phyloP scores from a whole-genome alignment of 2,797 vertebrate species.

The Limosa lapponica region DNA sequence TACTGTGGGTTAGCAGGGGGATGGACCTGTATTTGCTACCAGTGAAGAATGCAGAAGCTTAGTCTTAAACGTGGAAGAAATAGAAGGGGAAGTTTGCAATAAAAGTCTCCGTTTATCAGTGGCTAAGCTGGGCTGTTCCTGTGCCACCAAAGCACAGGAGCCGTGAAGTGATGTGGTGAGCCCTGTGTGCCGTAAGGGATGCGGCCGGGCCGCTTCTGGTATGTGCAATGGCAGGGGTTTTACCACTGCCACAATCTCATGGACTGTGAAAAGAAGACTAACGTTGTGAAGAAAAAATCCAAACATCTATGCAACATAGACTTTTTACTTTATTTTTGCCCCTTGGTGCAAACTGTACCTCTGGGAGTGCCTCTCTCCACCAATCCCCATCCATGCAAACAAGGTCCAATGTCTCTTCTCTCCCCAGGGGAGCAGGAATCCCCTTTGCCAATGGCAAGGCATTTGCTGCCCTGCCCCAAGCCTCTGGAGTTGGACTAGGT shows the following conservation, averaged over 20 bases:
- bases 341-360: rapidly evolving
- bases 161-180: rapidly evolving
- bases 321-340: neutral
- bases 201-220: rapidly evolving
- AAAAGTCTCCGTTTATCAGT: rapidly evolving
- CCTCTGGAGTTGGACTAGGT: neutral
- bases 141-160: neutral
- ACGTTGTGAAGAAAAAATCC: rapidly evolving
- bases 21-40: neutral
- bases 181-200: rapidly evolving
- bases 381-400: neutral
- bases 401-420: neutral
- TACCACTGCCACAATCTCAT: neutral
- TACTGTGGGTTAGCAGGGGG: neutral
- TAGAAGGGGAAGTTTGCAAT: neutral
- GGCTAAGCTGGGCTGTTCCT: neutral
- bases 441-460: neutral
- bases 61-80: neutral
- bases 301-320: neutral
- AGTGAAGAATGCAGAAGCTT: neutral
- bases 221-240: neutral
- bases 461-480: neutral
- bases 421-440: neutral
- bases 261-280: neutral
- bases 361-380: neutral